Evolutionary conservation across 1,140 invertebrate genomes (phyloP).

Genomic region (Mizuhopecten yessoensis): DNA sequence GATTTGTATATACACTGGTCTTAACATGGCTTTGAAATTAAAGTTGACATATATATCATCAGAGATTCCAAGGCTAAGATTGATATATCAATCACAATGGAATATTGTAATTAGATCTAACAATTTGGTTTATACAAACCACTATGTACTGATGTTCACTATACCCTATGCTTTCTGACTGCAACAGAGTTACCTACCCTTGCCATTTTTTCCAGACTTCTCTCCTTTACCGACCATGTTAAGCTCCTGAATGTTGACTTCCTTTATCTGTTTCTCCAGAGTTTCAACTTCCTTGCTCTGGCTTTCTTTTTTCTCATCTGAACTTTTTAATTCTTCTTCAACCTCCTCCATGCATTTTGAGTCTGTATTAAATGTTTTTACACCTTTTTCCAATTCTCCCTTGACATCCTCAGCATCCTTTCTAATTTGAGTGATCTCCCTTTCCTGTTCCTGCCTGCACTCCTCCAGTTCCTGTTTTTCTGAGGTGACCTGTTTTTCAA

Average conservation of each 20-base stretch:
- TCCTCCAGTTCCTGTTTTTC: conserved; percentile 71
- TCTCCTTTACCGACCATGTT: conserved; percentile 86
- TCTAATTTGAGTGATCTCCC: conserved; percentile 84
- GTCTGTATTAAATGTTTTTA: conserved; percentile 87
- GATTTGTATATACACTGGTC: too few species aligned
- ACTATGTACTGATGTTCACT: too few species aligned
- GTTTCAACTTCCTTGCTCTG: conserved; percentile 85
- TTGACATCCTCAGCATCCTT: conserved; percentile 90
- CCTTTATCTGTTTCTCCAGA: conserved; percentile 94
- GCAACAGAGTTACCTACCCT: not conserved
- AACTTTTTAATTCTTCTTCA: conserved; percentile 58
- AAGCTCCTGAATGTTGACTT: conserved; percentile 91
- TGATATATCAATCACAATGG: too few species aligned
- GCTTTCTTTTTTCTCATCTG: conserved; percentile 59
- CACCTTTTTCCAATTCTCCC: conserved; percentile 89
- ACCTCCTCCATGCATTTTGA: conserved; percentile 59
- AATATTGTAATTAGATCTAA: too few species aligned
- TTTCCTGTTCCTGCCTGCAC: conserved; percentile 69
- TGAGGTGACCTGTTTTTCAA: conserved; percentile 89
- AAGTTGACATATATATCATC: too few species aligned
- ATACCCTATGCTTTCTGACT: too few species aligned
- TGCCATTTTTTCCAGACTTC: not conserved
- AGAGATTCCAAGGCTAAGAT: too few species aligned
- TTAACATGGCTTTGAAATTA: too few species aligned
- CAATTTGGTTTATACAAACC: too few species aligned